Base-by-base conservation (phyloP, 2,888 invertebrate species). In the Machimus atricapillus region DNA sequence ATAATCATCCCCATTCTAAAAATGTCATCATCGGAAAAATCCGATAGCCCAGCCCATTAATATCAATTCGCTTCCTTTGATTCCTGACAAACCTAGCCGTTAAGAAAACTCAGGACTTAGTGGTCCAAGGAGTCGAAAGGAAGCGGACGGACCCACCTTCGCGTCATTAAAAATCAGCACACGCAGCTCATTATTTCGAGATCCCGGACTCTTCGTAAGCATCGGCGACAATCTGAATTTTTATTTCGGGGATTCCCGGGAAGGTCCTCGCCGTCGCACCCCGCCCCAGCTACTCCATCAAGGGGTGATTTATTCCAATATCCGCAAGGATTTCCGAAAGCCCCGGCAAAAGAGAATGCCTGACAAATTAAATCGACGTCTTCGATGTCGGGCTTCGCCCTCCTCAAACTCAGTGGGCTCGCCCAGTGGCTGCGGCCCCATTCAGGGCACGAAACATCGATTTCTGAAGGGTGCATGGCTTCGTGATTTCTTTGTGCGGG, bases 271-370 rank as follows among this genome's bases (percentile, higher is more conserved):
- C 23, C 3, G 2, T 3, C 66, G 12, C 19, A 27, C 27, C 66
- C 66, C 23, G 52, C 16, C 56, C 0, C 40, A 27, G 56, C 27
- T 56, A n/a, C 23, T 81, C 46, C 19, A 81, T 81, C 56, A 31
- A 81, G 56, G 81, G 81, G 81, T 81, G 81, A 81, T 81, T 81
- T 81, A 81, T 81, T 81, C 81, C 81, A 81, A 81, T 81, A 81
- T 56, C 81, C 81, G 46, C n/a, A 81, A 81, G 56, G 46, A 81
- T 81, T 81, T 81, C 81, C 56, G 81, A 81, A 40, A 81, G 46
- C 37, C 76, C 76, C 40, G 76, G 37, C 76, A 76, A 43, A 81
- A 52, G 56, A 52, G n/a, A 43, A 43, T 43, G 19, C 43, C 43
- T 78, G 40, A 78, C 78, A 78, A 78, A 78, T 78, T 78, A 78